Percentiles rank a stretch among this genome's conserved stretches.
Conservation (phyloP, 2,888 invertebrate genomes). For the Pachliopta kotzebuea region DNA sequence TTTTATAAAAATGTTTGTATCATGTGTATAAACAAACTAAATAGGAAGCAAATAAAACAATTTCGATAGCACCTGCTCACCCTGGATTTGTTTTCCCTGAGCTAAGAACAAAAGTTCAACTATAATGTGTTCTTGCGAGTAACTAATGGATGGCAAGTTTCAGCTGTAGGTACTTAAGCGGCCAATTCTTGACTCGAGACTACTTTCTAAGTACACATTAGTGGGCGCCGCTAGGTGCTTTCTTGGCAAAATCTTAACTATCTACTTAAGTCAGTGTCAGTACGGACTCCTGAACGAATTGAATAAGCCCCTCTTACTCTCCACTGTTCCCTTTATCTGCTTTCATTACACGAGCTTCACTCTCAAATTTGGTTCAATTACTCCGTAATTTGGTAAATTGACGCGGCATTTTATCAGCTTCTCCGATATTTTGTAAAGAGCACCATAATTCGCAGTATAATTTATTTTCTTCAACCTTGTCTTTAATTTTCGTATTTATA, state of each 20-base stretch:
- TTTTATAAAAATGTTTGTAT: slow-evolving; percentile 4
- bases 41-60: slow-evolving; percentile 31
- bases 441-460: slow-evolving; percentile 32
- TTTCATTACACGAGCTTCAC: slow-evolving; percentile 73
- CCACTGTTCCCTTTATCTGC: slow-evolving; percentile 63
- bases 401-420: slow-evolving; percentile 71
- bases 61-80: slow-evolving; percentile 36
- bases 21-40: slow-evolving; percentile 16
- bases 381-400: slow-evolving; percentile 70
- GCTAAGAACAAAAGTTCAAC: slow-evolving; percentile 67
- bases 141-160: slow-evolving; percentile 76
- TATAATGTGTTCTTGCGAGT: slow-evolving; percentile 71
- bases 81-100: slow-evolving; percentile 50
- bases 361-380: slow-evolving; percentile 73
- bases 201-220: slow-evolving; percentile 76
- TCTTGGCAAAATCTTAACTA: slow-evolving; percentile 72
- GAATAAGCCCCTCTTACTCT: slow-evolving; percentile 63
- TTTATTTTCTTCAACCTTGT: slow-evolving; percentile 7
- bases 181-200: slow-evolving; percentile 69
- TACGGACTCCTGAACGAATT: slow-evolving; percentile 62
- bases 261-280: slow-evolving; percentile 72
- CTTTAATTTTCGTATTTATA: neutral
- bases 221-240: slow-evolving; percentile 58
- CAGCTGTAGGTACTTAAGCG: slow-evolving; percentile 67
- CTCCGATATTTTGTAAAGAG: slow-evolving; percentile 52